A percentile compares a stretch with the other conserved stretches of the same genome.
These are phyloP conservation scores for Aurelia aurita DNA, from an alignment of 30 jellyfish, hydroid and myxozoan genomes.

Conservation along the genomic window DNA sequence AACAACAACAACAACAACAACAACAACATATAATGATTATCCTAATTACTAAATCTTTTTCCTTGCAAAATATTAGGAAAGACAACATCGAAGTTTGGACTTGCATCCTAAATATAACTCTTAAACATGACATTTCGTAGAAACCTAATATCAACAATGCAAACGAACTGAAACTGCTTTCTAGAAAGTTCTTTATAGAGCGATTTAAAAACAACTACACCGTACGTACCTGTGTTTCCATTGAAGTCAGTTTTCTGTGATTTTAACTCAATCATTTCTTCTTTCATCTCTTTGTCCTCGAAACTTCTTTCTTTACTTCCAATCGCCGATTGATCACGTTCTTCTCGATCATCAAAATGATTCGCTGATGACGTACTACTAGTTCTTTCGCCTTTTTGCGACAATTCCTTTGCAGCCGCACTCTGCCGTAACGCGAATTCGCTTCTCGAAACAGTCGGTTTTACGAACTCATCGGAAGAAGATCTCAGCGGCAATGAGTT, in stretches of 20 bases:
- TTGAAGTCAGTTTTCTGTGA: constrained; percentile 60
- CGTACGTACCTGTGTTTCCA: constrained; percentile 58
- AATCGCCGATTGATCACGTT: not conserved
- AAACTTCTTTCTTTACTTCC: constrained; percentile 2
- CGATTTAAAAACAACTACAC: not conserved
- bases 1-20: too few relatives aligned
- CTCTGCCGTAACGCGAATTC: constrained; percentile 56
- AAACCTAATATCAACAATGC: too few relatives aligned
- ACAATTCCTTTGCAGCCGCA: constrained; percentile 27
- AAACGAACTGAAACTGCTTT: too few relatives aligned
- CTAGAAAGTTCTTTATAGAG: too few relatives aligned
- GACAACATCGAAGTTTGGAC: too few relatives aligned
- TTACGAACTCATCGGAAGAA: constrained; percentile 62
- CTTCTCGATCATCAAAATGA: constrained; percentile 2
- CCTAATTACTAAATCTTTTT: too few relatives aligned
- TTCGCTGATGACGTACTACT: constrained; percentile 26
- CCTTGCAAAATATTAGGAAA: too few relatives aligned
- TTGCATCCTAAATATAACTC: too few relatives aligned
- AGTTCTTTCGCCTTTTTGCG: constrained; percentile 31
- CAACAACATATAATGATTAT: too few relatives aligned
- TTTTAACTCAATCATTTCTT: constrained; percentile 26
- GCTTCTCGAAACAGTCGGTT: constrained; percentile 63
- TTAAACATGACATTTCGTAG: too few relatives aligned
- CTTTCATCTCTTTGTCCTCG: constrained; percentile 33
- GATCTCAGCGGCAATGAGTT: constrained; percentile 30